Evolutionary conservation across 2,113 vertebrate species (phyloP).

Genomic region (Hoplias malabaricus): DNA sequence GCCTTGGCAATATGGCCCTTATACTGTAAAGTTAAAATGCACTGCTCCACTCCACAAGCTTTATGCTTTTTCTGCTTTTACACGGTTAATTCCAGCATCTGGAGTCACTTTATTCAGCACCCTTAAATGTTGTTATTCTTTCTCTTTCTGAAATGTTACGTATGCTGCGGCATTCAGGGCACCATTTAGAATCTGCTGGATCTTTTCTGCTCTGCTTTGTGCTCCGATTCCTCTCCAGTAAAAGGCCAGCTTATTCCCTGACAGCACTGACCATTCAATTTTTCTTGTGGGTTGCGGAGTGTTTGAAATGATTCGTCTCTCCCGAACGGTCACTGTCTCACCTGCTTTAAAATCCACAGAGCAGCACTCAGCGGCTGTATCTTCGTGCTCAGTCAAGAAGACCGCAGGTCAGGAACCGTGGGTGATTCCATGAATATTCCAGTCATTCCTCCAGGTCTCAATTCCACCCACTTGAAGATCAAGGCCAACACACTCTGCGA

Average conservation of each 20-base stretch:
- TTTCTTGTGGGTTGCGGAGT: conserved; percentile 26
- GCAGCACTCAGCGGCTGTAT: neutral
- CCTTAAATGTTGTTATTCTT: neutral
- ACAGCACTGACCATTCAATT: conserved; percentile 21
- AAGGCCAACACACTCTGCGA: neutral
- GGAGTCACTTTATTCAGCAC: neutral
- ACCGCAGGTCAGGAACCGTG: neutral
- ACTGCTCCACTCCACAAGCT: too few relatives aligned
- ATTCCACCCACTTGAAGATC: neutral
- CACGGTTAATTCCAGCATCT: too few relatives aligned
- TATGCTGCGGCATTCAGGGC: neutral
- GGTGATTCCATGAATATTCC: conserved; percentile 29
- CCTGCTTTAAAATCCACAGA: neutral
- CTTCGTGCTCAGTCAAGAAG: neutral
- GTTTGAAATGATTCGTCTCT: neutral
- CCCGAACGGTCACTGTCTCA: neutral
- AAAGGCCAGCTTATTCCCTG: conserved; percentile 56
- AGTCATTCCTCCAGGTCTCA: neutral
- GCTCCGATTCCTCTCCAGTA: conserved; percentile 11
- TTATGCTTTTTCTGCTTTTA: too few relatives aligned
- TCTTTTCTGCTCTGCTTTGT: neutral
- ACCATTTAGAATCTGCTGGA: neutral
- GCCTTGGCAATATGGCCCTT: too few relatives aligned
- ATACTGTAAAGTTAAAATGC: too few relatives aligned
- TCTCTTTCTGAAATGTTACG: neutral